Percentiles rank a stretch among this genome's conserved stretches.
These are phyloP conservation scores for Orchestia grillus DNA, from an alignment of 1,140 invertebrate genomes.

Conservation along the genomic window DNA sequence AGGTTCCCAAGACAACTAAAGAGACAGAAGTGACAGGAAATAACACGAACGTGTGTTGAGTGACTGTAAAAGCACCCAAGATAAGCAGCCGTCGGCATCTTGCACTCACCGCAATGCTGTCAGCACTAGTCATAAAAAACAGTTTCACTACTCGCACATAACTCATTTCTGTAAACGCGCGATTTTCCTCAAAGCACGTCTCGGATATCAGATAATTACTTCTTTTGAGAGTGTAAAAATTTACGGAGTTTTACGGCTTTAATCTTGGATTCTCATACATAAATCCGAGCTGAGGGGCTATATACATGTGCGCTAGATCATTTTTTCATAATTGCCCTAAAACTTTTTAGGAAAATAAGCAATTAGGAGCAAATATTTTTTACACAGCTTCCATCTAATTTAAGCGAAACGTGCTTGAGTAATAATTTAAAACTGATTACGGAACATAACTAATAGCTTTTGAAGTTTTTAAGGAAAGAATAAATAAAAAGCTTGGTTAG, in stretches of 20 bases:
- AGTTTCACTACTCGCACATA: not conserved
- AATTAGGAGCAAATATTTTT: too few species aligned
- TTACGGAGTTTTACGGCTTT: not conserved
- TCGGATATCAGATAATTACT: not conserved
- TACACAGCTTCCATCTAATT: too few species aligned
- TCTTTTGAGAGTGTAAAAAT: not conserved
- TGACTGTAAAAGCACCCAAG: not conserved
- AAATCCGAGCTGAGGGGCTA: too few species aligned
- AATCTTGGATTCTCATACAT: not conserved
- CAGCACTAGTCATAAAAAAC: not conserved
- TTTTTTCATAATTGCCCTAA: too few species aligned
- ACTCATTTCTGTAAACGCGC: not conserved
- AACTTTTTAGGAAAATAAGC: too few species aligned
- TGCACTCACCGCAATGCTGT: not conserved
- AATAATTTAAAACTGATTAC: too few species aligned
- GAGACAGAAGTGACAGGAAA: not conserved
- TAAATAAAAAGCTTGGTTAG: too few species aligned
- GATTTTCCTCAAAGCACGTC: not conserved
- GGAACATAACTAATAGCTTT: too few species aligned
- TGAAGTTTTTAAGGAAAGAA: too few species aligned
- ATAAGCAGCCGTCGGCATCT: not conserved
- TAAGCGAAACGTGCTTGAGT: too few species aligned
- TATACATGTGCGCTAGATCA: too few species aligned
- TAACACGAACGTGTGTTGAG: not conserved
- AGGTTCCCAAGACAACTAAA: not conserved